phyloP scores from a whole-genome alignment of 2,797 vertebrate genomes.

The Hylomyscus alleni region DNA sequence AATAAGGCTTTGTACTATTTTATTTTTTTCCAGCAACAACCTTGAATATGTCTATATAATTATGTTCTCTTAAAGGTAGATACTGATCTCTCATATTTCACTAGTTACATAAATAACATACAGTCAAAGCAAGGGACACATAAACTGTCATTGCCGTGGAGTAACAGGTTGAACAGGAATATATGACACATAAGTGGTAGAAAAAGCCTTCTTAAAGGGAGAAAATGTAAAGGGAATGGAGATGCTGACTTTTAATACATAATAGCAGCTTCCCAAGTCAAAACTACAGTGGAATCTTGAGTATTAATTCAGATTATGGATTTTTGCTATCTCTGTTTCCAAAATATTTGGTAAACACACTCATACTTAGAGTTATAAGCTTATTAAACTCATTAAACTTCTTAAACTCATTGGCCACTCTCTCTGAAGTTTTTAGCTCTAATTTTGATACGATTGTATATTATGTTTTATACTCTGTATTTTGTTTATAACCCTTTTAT shows the following conservation, averaged over 20 bases:
- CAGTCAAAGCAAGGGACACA: not conserved
- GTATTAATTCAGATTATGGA: not conserved
- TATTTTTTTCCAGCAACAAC: not conserved
- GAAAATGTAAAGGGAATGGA: not conserved
- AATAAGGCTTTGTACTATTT: not conserved
- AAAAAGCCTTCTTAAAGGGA: not conserved
- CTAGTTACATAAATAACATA: not conserved
- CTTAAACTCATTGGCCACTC: not conserved
- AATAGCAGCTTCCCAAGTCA: not conserved
- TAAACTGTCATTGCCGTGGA: not conserved
- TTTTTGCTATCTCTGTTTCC: not conserved
- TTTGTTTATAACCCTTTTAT: constrained; percentile 20
- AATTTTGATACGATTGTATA: not conserved
- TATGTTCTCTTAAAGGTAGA: not conserved
- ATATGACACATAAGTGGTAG: not conserved
- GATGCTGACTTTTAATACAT: not conserved
- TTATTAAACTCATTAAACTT: not conserved
- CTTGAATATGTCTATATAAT: not conserved
- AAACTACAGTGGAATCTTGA: not conserved
- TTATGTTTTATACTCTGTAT: constrained; percentile 36
- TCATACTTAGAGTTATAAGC: not conserved
- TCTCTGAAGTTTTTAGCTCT: constrained; percentile 3
- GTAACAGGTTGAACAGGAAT: not conserved
- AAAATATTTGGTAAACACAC: not conserved
- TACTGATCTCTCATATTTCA: not conserved